Evolutionary conservation across 2,797 vertebrate genomes (phyloP), one percentile per base, ranked within the genome.

Genomic region (Meriones psammophilus): DNA sequence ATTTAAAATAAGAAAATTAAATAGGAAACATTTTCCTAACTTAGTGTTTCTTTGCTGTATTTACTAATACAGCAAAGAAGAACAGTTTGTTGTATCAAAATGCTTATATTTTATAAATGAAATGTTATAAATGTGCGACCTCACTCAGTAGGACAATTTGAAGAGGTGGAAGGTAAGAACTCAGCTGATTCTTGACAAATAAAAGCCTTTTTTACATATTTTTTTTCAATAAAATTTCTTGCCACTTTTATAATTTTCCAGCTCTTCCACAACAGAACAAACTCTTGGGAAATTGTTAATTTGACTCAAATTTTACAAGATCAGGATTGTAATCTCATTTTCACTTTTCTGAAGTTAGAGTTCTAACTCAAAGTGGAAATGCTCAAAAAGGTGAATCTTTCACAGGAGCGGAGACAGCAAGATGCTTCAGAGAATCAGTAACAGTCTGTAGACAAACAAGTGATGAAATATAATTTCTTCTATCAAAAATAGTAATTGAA

Each of bases 1-100:
- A 97, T 69, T 93, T 26, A 88, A 12, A 13, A 58, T 54, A 92
- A 95, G 2, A 5, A 58, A 89, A 90, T 9, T 66, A 56, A 88
- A 71, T 4, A 83, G 39, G 20, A 88, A 80, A 15, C 36, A 74
- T 64, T 78, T 46, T 0, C 10, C 22, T 5, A 33, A 46, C 1
- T 69, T 93, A 54, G 15, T n/a, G 3, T 56, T 56, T 56, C 56
- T 17, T 56, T 17, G 7, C 12, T 22, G 30, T 68, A 71, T 73
- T 85, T 1, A 89, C n/a, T n/a, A 76, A 10, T 50, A 1, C 1
- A 89, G 9, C 24, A 92, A 91, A n/a, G 10, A 26, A 89, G 83
- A 50, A 46, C 13, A 2, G 4, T 15, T 74, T 80, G 58, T 73
- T 56, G 6, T 94, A 4, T 69, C 36, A 60, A 80, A 71, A 69